Percentiles rank a stretch among this genome's conserved stretches.
These are phyloP conservation scores for Oriolus oriolus DNA, from an alignment of 2,113 vertebrate genomes.

Conservation along the genomic window DNA sequence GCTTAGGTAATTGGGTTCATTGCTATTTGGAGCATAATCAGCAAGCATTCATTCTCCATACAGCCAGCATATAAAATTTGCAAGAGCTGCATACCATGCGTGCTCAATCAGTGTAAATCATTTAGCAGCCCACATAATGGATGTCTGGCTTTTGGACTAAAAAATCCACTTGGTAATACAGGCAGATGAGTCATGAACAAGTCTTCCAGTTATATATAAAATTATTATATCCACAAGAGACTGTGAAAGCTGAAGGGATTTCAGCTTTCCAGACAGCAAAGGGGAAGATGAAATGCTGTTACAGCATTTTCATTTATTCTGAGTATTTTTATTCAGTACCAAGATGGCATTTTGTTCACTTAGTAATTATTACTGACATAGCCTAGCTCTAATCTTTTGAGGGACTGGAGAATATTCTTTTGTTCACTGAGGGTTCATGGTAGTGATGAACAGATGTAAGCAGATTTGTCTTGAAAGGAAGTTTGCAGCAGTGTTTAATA, in stretches of 20 bases:
- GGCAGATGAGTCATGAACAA: constrained; percentile 30
- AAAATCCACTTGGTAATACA: constrained; percentile 9
- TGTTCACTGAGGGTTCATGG: neutral
- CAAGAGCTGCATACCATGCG: neutral
- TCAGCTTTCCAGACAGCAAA: neutral
- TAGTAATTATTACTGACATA: neutral
- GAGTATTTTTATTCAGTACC: neutral
- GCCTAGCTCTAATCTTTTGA: neutral
- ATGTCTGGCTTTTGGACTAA: constrained; percentile 18
- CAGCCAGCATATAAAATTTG: constrained; percentile 44
- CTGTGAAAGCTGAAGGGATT: neutral
- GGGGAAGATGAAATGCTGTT: neutral
- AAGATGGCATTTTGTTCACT: neutral
- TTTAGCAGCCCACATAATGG: constrained; percentile 16
- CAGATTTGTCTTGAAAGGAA: neutral
- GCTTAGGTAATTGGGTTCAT: constrained; percentile 11
- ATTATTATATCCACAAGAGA: neutral
- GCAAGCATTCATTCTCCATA: neutral
- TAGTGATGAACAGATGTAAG: neutral
- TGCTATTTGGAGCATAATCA: constrained; percentile 56
- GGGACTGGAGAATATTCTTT: neutral
- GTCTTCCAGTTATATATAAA: constrained; percentile 24
- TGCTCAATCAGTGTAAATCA: constrained; percentile 39
- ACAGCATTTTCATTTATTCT: neutral
- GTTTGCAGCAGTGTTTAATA: neutral